phyloP scores from a whole-genome alignment of 2,888 invertebrate species.

The Choreutis nemorana region DNA sequence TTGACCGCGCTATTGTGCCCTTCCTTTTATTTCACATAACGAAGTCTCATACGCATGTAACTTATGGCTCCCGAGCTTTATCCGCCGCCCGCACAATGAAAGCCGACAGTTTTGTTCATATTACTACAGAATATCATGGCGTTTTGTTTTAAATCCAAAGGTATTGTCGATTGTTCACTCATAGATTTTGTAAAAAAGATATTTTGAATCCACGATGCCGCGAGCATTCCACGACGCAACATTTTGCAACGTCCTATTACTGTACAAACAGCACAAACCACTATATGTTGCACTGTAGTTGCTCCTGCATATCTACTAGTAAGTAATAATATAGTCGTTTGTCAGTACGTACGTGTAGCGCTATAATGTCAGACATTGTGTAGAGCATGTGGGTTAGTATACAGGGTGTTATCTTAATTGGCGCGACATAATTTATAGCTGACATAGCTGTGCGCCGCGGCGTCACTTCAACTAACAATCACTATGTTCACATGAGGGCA shows the following conservation, averaged over 20 bases:
- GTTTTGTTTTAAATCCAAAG: constrained; percentile 17
- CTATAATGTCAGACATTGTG: no score
- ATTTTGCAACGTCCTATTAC: constrained; percentile 3
- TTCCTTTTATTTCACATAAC: constrained; percentile 14
- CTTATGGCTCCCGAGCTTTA: constrained; percentile 31
- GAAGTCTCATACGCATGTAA: constrained; percentile 21
- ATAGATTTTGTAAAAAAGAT: constrained; percentile 12
- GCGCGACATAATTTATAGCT: constrained; percentile 32
- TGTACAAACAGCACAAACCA: no score
- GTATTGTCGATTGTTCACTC: constrained; percentile 40
- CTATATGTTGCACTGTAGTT: not conserved
- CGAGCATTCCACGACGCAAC: not conserved
- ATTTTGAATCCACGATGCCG: constrained; percentile 2
- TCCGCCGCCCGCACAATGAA: constrained; percentile 17
- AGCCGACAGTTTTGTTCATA: constrained; percentile 20
- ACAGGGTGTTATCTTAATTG: constrained; percentile 45
- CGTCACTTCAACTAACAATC: no score
- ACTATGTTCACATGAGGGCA: no score
- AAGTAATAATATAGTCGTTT: no score
- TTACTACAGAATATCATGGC: constrained; percentile 11
- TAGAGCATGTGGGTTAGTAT: no score
- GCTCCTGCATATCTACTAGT: not conserved
- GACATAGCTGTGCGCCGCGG: constrained; percentile 3
- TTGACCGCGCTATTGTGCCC: constrained; percentile 42
- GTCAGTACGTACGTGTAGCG: no score